phyloP scores from a whole-genome alignment of 2,113 vertebrate genomes.

The Plotosus lineatus region DNA sequence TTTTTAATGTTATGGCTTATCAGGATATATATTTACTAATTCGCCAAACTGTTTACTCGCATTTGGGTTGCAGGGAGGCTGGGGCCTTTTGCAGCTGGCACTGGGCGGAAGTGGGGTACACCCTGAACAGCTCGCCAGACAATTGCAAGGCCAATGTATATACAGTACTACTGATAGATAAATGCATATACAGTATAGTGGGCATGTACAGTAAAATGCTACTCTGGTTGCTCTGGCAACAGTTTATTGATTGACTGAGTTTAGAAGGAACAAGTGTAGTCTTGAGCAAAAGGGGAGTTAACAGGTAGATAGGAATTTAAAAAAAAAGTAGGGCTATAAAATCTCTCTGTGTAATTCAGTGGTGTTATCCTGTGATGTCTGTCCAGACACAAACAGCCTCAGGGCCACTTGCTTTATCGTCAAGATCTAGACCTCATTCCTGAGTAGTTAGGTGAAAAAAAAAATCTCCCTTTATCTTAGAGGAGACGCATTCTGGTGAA shows the following conservation, averaged over 20 bases:
- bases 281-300: background rate
- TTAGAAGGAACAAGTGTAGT: background rate
- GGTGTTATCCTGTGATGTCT: background rate
- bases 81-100: too few species aligned
- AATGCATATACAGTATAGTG: too few species aligned
- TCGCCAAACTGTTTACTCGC: too few species aligned
- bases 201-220: too few species aligned
- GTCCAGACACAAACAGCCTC: conserved; percentile 17
- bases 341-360: background rate
- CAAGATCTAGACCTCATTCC: conserved; percentile 26
- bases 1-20: too few species aligned
- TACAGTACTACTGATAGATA: too few species aligned
- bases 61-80: too few species aligned
- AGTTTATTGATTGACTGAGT: background rate
- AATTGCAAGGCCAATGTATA: too few species aligned
- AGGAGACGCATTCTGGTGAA: conserved; percentile 73
- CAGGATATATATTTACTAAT: too few species aligned
- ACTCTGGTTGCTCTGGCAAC: too few species aligned
- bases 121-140: too few species aligned
- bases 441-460: conserved; percentile 6
- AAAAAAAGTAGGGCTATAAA: background rate
- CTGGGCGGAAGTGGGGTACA: too few species aligned
- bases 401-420: background rate
- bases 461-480: conserved; percentile 72
- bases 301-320: background rate